Percentiles rank a stretch among this genome's conserved stretches.
Conservation (phyloP, 2,113 vertebrate species). For the Semicossyphus pulcher region DNA sequence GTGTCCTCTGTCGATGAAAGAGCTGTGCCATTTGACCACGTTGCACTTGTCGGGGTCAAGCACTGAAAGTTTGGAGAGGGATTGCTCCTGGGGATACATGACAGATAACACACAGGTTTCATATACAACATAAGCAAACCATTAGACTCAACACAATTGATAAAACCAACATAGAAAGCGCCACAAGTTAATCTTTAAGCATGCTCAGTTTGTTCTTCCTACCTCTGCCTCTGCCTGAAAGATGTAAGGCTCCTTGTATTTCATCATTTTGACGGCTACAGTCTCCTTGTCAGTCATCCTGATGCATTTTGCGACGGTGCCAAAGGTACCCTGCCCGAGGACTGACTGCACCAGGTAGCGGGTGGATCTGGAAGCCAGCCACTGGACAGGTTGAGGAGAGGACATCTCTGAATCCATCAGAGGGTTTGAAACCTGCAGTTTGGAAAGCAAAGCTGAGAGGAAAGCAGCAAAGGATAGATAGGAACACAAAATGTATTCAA, state of each 20-base stretch:
- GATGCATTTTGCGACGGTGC: conserved; percentile 8
- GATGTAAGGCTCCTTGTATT: background rate
- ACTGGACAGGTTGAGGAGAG: background rate
- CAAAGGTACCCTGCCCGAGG: conserved; percentile 3
- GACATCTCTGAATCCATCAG: background rate
- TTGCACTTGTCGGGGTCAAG: conserved; percentile 14
- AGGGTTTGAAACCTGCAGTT: background rate
- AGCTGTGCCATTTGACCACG: background rate
- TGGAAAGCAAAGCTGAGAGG: background rate
- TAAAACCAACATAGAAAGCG: background rate
- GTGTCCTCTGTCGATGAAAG: background rate
- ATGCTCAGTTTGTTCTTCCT: background rate
- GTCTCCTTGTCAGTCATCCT: background rate
- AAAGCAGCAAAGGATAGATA: background rate
- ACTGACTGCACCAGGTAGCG: background rate
- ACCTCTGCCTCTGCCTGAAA: background rate
- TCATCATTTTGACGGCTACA: conserved; percentile 21
- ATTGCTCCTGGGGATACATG: background rate
- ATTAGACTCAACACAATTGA: background rate
- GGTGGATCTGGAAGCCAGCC: background rate
- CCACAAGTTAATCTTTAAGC: background rate
- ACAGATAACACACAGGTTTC: background rate
- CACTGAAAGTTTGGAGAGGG: background rate
- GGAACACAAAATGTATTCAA: background rate
- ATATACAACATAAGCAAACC: background rate